Evolutionary conservation across 2,113 vertebrate species (phyloP).

Genomic region (Riparia riparia): DNA sequence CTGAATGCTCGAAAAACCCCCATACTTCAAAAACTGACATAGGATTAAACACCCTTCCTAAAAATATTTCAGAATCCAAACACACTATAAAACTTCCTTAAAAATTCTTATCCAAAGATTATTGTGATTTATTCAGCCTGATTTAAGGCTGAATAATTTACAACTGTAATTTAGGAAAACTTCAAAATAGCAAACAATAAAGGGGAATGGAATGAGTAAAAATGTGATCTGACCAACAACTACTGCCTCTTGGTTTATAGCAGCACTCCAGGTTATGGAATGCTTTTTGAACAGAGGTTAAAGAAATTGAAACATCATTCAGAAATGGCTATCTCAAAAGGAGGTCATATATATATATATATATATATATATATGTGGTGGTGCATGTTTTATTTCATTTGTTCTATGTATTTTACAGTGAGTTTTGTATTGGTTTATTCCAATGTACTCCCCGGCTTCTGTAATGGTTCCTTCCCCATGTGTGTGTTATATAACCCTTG

Average conservation of each 20-base stretch:
- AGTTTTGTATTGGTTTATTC: too few relatives aligned
- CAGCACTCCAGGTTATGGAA: background rate
- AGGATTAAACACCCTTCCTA: background rate
- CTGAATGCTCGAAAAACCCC: background rate
- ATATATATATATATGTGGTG: too few relatives aligned
- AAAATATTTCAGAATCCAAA: background rate
- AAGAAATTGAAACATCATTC: background rate
- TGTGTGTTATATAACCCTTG: too few relatives aligned
- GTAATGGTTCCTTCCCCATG: too few relatives aligned
- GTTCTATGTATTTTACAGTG: too few relatives aligned
- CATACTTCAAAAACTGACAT: background rate
- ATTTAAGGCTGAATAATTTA: background rate
- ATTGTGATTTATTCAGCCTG: too few relatives aligned
- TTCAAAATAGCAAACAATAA: background rate
- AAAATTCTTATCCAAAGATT: background rate
- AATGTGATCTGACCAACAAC: background rate
- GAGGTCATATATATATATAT: background rate
- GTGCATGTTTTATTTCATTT: too few relatives aligned
- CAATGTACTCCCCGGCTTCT: too few relatives aligned
- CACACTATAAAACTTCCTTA: background rate
- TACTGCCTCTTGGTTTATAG: background rate
- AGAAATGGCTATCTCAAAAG: background rate
- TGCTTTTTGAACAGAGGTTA: background rate
- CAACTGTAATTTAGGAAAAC: background rate
- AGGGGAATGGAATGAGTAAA: background rate